Base-by-base conservation (phyloP, 1,140 invertebrate species). In the Drosophila paulistorum region DNA sequence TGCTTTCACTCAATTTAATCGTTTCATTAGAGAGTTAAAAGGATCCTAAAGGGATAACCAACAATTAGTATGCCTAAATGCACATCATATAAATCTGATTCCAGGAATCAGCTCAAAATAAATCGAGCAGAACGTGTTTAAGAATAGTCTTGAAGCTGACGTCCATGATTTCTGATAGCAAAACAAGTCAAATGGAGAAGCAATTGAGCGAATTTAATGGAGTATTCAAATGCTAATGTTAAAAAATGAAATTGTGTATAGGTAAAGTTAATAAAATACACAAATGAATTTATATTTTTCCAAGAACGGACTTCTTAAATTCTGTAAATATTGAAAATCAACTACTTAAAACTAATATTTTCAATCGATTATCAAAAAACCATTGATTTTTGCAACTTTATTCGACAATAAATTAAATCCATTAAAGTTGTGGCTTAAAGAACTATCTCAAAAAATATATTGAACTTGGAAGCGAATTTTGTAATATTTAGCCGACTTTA, bases 1-100 rank as follows among this genome's bases (percentile, higher is more conserved):
- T 57, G 70, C 9, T 67, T 79, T 45, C 76, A 33, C 71, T 72
- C 64, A 68, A 84, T 80, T 79, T 62, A 55, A 66, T 63, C 65
- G 64, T 62, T 65, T 63, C 65, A 68, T 62, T 65, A 20, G 45
- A 23, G 51, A 42, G 54, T 65, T 54, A 30, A 57, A 65, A 26
- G 68, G 41, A 33, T 58, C 79, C 58, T 74, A 48, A 13, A 54
- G 7, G 54, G 26, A 64, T 62, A 68, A 63, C 35, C 55, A 59
- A 42, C 57, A 68, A 72, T 68, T 39, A 77, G 60, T 45, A 62
- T 68, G 62, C 55, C 59, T 45, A 77, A 77, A 65, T 77, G 74
- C 3, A 51, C 20, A 42, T 55, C 26, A 13, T 23, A 17, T 37
- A 33, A 23, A 20, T 57, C 20, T 11, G 66, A 33, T 42, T 57